Evolutionary conservation across 2,113 vertebrate species (phyloP).

Genomic region (Semicossyphus pulcher): DNA sequence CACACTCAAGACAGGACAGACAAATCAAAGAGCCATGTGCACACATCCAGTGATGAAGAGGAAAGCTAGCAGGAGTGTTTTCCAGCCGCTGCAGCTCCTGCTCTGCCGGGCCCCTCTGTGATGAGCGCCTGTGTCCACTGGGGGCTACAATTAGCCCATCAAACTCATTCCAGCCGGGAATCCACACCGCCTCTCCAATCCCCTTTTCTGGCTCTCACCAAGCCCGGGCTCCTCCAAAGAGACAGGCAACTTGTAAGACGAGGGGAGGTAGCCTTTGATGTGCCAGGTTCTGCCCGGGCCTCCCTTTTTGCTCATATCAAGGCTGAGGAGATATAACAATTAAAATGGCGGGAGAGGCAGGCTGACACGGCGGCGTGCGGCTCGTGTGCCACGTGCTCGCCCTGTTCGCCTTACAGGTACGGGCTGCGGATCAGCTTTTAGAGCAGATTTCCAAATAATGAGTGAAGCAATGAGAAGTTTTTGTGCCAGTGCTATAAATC

Average conservation of each 20-base stretch:
- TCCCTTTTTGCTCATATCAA: slow-evolving; percentile 82
- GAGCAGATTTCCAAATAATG: background rate
- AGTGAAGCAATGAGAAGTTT: slow-evolving; percentile 28
- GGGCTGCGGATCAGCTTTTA: slow-evolving; percentile 22
- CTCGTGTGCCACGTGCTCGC: slow-evolving; percentile 11
- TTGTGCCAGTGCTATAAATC: slow-evolving; percentile 55
- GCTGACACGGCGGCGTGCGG: slow-evolving; percentile 32
- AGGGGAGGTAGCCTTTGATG: slow-evolving; percentile 84
- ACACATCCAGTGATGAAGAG: slow-evolving; percentile 43
- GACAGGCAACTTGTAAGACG: slow-evolving; percentile 84
- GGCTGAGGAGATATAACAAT: slow-evolving; percentile 81
- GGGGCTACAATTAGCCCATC: slow-evolving; percentile 87
- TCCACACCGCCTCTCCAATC: slow-evolving; percentile 68
- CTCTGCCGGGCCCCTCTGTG: slow-evolving; percentile 72
- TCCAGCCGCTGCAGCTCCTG: slow-evolving; percentile 32
- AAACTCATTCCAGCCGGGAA: slow-evolving; percentile 82
- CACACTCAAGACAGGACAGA: slow-evolving; percentile 18
- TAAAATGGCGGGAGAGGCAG: slow-evolving; percentile 73
- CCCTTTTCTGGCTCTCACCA: slow-evolving; percentile 69
- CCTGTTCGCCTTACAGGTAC: slow-evolving; percentile 13
- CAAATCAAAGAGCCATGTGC: slow-evolving; percentile 46
- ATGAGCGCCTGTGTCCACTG: slow-evolving; percentile 83
- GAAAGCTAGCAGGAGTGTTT: slow-evolving; percentile 46
- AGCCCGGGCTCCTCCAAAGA: slow-evolving; percentile 78
- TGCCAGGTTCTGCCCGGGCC: slow-evolving; percentile 75